Base-by-base conservation (phyloP, 2,797 vertebrate species). In the Discoglossus pictus region DNA sequence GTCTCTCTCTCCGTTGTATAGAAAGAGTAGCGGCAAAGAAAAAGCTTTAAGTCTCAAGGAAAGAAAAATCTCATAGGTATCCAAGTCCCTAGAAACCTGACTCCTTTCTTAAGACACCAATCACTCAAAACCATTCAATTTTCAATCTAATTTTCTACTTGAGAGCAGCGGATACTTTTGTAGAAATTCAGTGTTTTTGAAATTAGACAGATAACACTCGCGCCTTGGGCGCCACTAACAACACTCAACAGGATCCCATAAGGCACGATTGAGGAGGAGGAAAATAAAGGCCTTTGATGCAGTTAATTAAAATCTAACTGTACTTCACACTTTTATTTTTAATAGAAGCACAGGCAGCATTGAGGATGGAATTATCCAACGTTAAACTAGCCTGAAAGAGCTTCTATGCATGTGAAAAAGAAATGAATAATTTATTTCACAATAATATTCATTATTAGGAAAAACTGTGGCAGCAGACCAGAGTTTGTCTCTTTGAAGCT, bases 261-360 rank as follows among this genome's bases (percentile, higher is more conserved):
- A 50, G 42, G 48, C 46, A 48, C 38, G 40, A 69, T 62, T 18
- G 38, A 47, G 48, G 18, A 55, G 48, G 18, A 16, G 27, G 40
- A 54, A 44, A 34, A 46, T 46, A 48, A 55, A 53, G 34, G 48
- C 47, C 59, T 55, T 34, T 36, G 72, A 50, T 0, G 21, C 58
- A 21, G 53, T 13, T 76, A 74, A 35, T 71, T 56, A 42, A 60
- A 72, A 46, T 36, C 80, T 74, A 72, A 74, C 76, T 72, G 74
- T 52, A 77, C 79, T 74, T 42, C 55, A 6, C 6, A 9, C 60
- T 74, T 34, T 6, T 48, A 0, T 44, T 61, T 50, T 20, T 64
- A 39, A 66, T 2, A 54, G 61, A 27, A 44, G 38, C 20, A 0
- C 20, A 43, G 16, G 16, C 43, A 59, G 69, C 66, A 56, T 42